Conservation (phyloP, 2,888 invertebrate species). For the Chamaedrilus cognettii region DNA sequence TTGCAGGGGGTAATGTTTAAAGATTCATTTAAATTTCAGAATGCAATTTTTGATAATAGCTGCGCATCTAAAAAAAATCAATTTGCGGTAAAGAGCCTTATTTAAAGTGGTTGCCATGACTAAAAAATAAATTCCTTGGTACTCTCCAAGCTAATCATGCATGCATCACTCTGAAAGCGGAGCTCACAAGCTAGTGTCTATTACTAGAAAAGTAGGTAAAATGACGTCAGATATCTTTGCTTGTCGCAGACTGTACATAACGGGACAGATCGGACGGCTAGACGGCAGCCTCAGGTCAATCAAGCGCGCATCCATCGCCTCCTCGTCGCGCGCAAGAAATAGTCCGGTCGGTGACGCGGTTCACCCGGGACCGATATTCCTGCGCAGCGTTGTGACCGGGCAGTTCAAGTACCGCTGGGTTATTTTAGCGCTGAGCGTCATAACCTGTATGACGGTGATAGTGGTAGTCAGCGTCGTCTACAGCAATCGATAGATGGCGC, state of each 20-base stretch:
- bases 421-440: conserved; percentile 32
- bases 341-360: conserved; percentile 2
- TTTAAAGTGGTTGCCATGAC: no score
- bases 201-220: no score
- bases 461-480: conserved; percentile 41
- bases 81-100: no score
- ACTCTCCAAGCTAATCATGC: no score
- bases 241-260: conserved; percentile 23
- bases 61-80: no score
- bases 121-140: no score
- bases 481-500: conserved; percentile 34
- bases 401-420: conserved; percentile 39
- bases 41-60: no score
- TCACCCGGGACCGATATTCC: conserved; percentile 35
- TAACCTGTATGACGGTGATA: conserved; percentile 38
- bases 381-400: conserved; percentile 36
- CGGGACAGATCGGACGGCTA: conserved; percentile 22
- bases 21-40: no score
- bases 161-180: no score
- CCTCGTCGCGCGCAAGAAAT: conserved; percentile 12
- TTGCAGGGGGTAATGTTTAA: no score
- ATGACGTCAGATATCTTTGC: no score
- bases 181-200: no score
- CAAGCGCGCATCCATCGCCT: conserved; percentile 21
- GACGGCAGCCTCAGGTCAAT: conserved; percentile 24